These are phyloP conservation scores for Ictalurus furcatus DNA, from an alignment of 2,113 vertebrate genomes.

Conservation along the genomic window DNA sequence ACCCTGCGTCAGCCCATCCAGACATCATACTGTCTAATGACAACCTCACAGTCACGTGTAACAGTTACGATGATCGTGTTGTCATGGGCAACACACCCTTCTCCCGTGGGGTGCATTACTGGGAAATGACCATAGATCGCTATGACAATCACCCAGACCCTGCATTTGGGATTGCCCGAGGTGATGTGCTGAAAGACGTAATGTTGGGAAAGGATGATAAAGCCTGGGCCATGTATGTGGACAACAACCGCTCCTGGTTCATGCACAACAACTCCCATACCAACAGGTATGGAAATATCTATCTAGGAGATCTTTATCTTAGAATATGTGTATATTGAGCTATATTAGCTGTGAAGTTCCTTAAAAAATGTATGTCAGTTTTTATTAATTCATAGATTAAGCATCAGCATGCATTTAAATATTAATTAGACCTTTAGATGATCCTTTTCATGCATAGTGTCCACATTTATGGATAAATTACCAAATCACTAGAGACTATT, in stretches of 20 bases:
- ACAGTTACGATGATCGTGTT: constrained; percentile 96
- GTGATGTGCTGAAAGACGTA: constrained; percentile 91
- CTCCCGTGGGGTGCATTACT: constrained; percentile 95
- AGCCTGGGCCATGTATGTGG: constrained; percentile 99
- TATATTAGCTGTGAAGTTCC: not conserved
- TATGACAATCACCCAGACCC: constrained; percentile 98
- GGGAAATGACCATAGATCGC: constrained; percentile 94
- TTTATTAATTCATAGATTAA: not conserved
- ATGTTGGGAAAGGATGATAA: constrained; percentile 99
- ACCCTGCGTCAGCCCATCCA: constrained; percentile 86
- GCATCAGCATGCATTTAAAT: not conserved
- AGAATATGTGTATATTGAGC: not conserved
- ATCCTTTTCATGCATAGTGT: not conserved
- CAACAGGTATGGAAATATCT: constrained; percentile 81
- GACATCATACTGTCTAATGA: constrained; percentile 98
- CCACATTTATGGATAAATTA: not conserved
- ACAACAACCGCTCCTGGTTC: constrained; percentile 99
- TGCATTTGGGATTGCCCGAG: constrained; percentile 89
- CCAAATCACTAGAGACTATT: constrained; percentile 10
- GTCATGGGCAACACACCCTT: constrained; percentile 91
- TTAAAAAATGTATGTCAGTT: not conserved
- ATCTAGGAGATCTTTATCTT: not conserved
- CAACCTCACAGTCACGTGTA: constrained; percentile 98
- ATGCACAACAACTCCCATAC: constrained; percentile 99
- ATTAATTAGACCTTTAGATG: not conserved